These are phyloP conservation scores for Alcedo quadribrachys DNA, from an alignment of 2,797 vertebrate species.

Conservation along the genomic window DNA sequence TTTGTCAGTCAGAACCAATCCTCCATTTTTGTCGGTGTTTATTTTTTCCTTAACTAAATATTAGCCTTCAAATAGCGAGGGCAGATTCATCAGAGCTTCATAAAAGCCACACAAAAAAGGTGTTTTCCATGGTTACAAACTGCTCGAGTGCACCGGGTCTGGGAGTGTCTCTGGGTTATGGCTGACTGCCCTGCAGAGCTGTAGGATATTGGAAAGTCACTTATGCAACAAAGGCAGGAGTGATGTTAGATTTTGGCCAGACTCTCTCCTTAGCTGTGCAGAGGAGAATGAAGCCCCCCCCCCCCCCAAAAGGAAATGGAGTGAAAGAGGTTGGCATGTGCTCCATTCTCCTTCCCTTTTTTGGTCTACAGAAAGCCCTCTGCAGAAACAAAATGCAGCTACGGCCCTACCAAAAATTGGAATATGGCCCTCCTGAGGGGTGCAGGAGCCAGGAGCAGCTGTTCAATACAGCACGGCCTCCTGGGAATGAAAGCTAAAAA, in stretches of 20 bases:
- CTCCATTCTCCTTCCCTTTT: slow-evolving; percentile 58
- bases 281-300: slow-evolving; percentile 2
- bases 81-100: slow-evolving; percentile 51
- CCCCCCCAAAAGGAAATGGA: neutral
- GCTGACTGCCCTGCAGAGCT: slow-evolving; percentile 33
- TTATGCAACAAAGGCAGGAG: slow-evolving; percentile 54
- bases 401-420: slow-evolving; percentile 57
- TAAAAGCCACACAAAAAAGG: slow-evolving; percentile 9
- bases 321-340: slow-evolving; percentile 52
- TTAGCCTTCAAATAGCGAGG: slow-evolving; percentile 23
- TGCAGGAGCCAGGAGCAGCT: slow-evolving; percentile 69
- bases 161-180: slow-evolving; percentile 35
- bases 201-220: slow-evolving; percentile 51
- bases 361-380: slow-evolving; percentile 62
- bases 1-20: neutral
- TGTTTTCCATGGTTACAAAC: slow-evolving; percentile 55
- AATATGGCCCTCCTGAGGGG: slow-evolving; percentile 62
- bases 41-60: slow-evolving; percentile 58
- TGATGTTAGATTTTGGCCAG: slow-evolving; percentile 56
- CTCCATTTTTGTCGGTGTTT: neutral
- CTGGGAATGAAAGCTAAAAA: slow-evolving; percentile 53
- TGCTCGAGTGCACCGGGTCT: slow-evolving; percentile 27
- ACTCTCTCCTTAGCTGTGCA: neutral
- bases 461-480: slow-evolving; percentile 54
- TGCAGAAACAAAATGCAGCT: slow-evolving; percentile 43